A percentile compares a stretch with the other conserved stretches of the same genome.
phyloP scores from a whole-genome alignment of 2,888 invertebrate genomes.

The Lithophane socia region DNA sequence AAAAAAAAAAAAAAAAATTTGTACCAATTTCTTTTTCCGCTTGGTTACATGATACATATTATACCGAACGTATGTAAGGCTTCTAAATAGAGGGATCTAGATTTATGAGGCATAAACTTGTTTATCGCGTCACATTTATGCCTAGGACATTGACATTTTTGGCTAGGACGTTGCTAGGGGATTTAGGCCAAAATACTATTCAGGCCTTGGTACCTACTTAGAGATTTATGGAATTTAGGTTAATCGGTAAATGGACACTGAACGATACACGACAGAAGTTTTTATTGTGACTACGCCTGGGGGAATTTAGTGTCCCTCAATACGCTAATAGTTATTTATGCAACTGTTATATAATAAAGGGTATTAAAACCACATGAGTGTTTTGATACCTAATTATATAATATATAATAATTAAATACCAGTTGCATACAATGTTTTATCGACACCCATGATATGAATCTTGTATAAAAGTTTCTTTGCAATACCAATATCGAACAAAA shows the following conservation, averaged over 20 bases:
- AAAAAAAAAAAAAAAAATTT: no score
- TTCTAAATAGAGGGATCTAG: constrained; percentile 26
- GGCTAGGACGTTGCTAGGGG: not conserved
- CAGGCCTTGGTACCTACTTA: not conserved
- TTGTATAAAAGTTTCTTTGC: no score
- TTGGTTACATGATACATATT: constrained; percentile 1
- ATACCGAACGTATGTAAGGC: not conserved
- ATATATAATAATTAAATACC: no score
- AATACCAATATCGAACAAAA: no score
- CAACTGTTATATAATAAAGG: no score
- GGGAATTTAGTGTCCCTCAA: not conserved
- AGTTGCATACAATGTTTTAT: no score
- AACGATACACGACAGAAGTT: not conserved
- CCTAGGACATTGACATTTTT: constrained; percentile 18
- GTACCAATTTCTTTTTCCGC: constrained; percentile 16
- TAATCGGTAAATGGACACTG: not conserved
- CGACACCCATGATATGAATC: no score
- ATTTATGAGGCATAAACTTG: constrained; percentile 38
- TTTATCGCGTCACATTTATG: constrained; percentile 30
- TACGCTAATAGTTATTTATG: no score
- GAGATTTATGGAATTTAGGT: constrained; percentile 7
- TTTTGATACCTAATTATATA: no score
- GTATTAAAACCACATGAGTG: no score
- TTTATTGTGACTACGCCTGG: not conserved
- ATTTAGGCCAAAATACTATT: not conserved